These are phyloP conservation scores for Goniozus legneri DNA, from an alignment of 1,140 invertebrate species.

Conservation along the genomic window DNA sequence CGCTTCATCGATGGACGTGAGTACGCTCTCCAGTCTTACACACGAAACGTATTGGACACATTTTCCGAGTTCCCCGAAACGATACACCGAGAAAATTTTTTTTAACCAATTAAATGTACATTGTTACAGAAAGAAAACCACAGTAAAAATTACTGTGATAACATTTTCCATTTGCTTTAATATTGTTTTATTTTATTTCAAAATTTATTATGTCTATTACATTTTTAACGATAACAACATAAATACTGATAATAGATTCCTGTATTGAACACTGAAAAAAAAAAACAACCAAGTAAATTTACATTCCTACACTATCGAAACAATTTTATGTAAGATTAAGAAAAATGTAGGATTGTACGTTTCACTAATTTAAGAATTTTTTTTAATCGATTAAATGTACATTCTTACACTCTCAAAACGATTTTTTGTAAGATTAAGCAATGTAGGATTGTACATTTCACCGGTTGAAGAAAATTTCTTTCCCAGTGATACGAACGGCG, in stretches of 20 bases:
- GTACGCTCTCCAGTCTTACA: constrained; percentile 45
- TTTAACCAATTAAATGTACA: not conserved
- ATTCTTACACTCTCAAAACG: too few relatives aligned
- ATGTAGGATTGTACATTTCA: not conserved
- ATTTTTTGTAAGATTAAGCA: not conserved
- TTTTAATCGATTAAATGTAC: too few relatives aligned
- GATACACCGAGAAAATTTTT: not conserved
- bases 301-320: not conserved
- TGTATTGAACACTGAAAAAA: not conserved
- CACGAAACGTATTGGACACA: constrained; percentile 5
- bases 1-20: constrained; percentile 79
- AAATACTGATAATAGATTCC: not conserved
- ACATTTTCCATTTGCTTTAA: not conserved
- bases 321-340: not conserved
- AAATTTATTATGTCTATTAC: not conserved
- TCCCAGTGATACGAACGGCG: not conserved
- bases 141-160: not conserved
- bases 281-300: not conserved
- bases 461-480: not conserved
- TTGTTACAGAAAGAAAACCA: not conserved
- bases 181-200: not conserved
- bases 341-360: too few relatives aligned
- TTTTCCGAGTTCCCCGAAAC: not conserved
- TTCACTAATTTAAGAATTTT: not conserved
- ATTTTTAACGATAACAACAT: not conserved